Evolutionary conservation across 1,140 invertebrate species (phyloP).

Genomic region (Bombus haemorrhoidalis): DNA sequence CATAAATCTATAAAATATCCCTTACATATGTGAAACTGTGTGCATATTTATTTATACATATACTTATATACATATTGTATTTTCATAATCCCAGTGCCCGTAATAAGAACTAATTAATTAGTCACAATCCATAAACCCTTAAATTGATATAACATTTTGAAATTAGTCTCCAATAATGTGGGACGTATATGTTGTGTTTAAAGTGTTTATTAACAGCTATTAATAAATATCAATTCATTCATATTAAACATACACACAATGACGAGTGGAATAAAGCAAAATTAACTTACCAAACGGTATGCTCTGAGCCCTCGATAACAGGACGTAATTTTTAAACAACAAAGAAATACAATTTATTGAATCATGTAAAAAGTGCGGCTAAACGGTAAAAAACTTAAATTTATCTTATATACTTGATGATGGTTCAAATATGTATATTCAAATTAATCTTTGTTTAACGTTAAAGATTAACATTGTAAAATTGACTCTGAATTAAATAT

Average conservation of each 20-base stretch:
- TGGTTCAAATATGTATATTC: background rate
- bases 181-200: slow-evolving; percentile 36
- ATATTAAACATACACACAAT: slow-evolving; percentile 63
- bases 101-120: slow-evolving; percentile 56
- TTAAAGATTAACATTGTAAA: slow-evolving; percentile 7
- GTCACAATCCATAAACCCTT: slow-evolving; percentile 65
- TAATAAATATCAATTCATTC: slow-evolving; percentile 51
- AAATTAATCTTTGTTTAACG: background rate
- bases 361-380: slow-evolving; percentile 42
- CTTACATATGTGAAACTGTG: slow-evolving; percentile 20
- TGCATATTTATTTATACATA: slow-evolving; percentile 2
- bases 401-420: slow-evolving; percentile 20
- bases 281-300: slow-evolving; percentile 76
- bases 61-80: slow-evolving; percentile 40
- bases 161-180: slow-evolving; percentile 57
- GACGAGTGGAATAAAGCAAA: slow-evolving; percentile 71
- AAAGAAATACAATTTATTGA: slow-evolving; percentile 76
- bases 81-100: slow-evolving; percentile 16
- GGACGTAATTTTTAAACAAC: slow-evolving; percentile 77
- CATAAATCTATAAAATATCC: slow-evolving; percentile 11
- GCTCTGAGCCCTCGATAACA: slow-evolving; percentile 77
- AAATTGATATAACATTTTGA: slow-evolving; percentile 44
- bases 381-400: slow-evolving; percentile 53
- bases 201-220: slow-evolving; percentile 60
- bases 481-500: slow-evolving; percentile 14